phyloP scores from a whole-genome alignment of 2,888 invertebrate species.

The Mycalesis mineus region DNA sequence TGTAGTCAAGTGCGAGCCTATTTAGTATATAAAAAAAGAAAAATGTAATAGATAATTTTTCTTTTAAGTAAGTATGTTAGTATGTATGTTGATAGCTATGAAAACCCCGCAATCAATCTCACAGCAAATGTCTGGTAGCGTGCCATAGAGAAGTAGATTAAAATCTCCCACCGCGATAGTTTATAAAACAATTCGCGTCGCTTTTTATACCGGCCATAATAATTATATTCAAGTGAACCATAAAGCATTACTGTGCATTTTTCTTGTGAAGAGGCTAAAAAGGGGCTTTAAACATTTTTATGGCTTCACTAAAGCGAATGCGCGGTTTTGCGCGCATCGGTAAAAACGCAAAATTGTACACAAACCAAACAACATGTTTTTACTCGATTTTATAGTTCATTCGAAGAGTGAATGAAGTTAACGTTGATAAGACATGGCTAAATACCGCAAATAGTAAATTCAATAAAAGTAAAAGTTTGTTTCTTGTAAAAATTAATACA shows the following conservation, averaged over 20 bases:
- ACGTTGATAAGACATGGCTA: too few relatives aligned
- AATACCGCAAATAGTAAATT: too few relatives aligned
- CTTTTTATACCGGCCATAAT: constrained; percentile 12
- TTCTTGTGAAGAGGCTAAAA: constrained; percentile 4
- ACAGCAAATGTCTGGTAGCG: background rate
- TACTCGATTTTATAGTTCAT: too few relatives aligned
- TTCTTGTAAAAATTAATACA: too few relatives aligned
- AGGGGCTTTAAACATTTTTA: constrained; percentile 4
- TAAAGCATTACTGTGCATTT: constrained; percentile 4
- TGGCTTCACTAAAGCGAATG: background rate
- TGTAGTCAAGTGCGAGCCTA: too few relatives aligned
- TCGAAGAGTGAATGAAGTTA: too few relatives aligned
- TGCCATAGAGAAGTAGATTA: background rate
- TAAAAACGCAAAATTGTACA: too few relatives aligned
- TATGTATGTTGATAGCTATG: background rate
- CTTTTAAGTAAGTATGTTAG: too few relatives aligned
- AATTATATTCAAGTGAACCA: constrained; percentile 3
- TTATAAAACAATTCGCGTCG: constrained; percentile 13
- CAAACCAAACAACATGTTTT: too few relatives aligned
- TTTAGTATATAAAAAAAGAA: too few relatives aligned
- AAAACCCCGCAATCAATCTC: background rate
- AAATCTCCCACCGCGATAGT: background rate
- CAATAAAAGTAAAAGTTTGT: too few relatives aligned
- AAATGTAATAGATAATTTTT: too few relatives aligned
- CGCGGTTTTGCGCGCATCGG: background rate